These are phyloP conservation scores for Benitochromis conjunctus DNA, from an alignment of 2,113 vertebrate species.

Conservation along the genomic window DNA sequence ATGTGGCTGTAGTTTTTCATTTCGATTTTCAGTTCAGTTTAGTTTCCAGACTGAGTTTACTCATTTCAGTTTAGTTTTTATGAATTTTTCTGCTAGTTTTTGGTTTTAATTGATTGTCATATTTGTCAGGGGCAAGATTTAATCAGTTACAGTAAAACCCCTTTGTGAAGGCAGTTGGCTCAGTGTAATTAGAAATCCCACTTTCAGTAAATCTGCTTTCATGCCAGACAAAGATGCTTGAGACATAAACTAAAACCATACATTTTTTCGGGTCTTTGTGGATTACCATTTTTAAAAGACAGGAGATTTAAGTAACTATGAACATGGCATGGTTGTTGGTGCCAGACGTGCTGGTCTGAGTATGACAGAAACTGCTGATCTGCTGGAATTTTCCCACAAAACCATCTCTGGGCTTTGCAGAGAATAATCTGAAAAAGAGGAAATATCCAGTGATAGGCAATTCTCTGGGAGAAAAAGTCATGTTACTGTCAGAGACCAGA, in stretches of 20 bases:
- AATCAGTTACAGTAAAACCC: neutral
- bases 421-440: neutral
- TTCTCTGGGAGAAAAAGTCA: neutral
- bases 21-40: rapidly evolving
- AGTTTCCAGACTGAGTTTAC: neutral
- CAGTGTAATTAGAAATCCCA: neutral
- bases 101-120: neutral
- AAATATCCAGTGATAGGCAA: neutral
- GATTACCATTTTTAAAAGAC: too few species aligned
- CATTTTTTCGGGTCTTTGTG: neutral
- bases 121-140: neutral
- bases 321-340: neutral
- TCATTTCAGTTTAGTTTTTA: neutral
- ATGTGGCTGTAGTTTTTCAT: neutral
- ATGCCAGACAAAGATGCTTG: neutral
- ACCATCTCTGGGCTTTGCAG: neutral
- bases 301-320: neutral
- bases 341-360: neutral
- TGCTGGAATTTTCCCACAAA: neutral
- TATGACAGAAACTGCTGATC: neutral
- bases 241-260: neutral
- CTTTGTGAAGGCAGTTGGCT: neutral
- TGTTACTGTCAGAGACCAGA: neutral
- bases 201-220: neutral
- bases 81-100: neutral